phyloP scores from a whole-genome alignment of 2,888 invertebrate species.

The Epiblema foenella region DNA sequence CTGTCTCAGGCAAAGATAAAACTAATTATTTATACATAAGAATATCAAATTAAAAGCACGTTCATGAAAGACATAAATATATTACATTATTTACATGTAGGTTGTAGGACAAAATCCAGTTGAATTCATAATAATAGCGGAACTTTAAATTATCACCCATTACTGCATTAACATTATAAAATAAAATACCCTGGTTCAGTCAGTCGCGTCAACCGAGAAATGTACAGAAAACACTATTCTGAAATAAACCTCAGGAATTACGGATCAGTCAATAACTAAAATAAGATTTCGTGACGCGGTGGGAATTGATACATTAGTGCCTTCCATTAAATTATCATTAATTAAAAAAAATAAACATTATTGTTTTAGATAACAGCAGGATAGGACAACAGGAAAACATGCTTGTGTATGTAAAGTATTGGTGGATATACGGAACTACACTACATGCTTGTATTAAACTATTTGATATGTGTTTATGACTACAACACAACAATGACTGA shows the following conservation, averaged over 20 bases:
- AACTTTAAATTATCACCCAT: slow-evolving; percentile 77
- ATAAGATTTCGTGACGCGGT: slow-evolving; percentile 37
- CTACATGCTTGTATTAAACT: neutral
- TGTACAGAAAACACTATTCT: slow-evolving; percentile 29
- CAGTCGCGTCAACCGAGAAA: slow-evolving; percentile 58
- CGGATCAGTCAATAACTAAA: slow-evolving; percentile 53
- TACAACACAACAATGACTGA: neutral
- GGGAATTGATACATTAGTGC: slow-evolving; percentile 8
- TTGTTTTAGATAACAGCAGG: neutral
- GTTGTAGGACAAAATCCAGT: slow-evolving; percentile 46
- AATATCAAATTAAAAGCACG: too few relatives aligned
- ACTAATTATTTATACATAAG: too few relatives aligned
- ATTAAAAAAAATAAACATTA: neutral
- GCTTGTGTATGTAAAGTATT: neutral
- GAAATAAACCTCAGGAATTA: slow-evolving; percentile 48
- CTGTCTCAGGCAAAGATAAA: too few relatives aligned
- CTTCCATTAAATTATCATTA: neutral
- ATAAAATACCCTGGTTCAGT: slow-evolving; percentile 68
- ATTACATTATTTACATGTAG: too few relatives aligned
- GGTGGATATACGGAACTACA: neutral
- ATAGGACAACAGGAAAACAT: neutral
- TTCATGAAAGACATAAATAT: too few relatives aligned
- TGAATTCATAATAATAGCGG: slow-evolving; percentile 69
- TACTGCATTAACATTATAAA: slow-evolving; percentile 70
- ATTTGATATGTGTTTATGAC: neutral